Base-by-base conservation (phyloP, 1,140 invertebrate genomes). In the Dryas iulia region DNA sequence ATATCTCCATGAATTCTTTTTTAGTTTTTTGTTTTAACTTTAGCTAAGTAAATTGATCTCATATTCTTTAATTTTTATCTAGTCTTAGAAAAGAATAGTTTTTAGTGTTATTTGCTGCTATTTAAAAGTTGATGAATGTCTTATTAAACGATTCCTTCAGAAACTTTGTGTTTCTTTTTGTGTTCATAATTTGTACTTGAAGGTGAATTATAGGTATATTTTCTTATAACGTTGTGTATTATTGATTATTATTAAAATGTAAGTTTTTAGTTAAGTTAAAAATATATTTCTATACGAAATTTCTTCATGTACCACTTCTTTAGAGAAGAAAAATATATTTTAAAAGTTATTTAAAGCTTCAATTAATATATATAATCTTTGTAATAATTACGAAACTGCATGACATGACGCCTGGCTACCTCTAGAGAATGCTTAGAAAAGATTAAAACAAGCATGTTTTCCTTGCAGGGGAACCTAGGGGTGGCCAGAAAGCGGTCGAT, bases 391-490 rank as follows among this genome's bases (percentile, higher is more conserved):
- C 18, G 18, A 47, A 47, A 47, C 14, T 79, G 72, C 71, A 76
- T 76, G 72, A 67, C 56, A 56, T 53, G 69, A 66, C 33, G 59
- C 69, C 73, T 76, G 74, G 74, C 74, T 73, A 59, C 67, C 69
- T 73, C 66, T 72, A 74, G 65, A 66, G 66, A 65, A 63, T 58
- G 59, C 31, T 63, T 65, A 62, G 31, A 59, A 66, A 66, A 63
- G 35, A 39, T 67, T 66, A 67, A 73, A 70, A 72, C 52, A 69
- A 71, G 67, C 69, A 21, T 78, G 77, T 84, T 90, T 84, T 89
- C 76, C 76, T 90, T 90, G 47, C 88, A 90, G 88, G 86, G 73
- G 82, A 85, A 81, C 61, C 71, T 71, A 86, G 77, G 74, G 82
- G 81, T 72, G 71, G 73, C 67, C 73, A 72, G 67, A 66, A 59